These are phyloP conservation scores for Smithornis capensis DNA, from an alignment of 2,113 vertebrate genomes.

Conservation along the genomic window DNA sequence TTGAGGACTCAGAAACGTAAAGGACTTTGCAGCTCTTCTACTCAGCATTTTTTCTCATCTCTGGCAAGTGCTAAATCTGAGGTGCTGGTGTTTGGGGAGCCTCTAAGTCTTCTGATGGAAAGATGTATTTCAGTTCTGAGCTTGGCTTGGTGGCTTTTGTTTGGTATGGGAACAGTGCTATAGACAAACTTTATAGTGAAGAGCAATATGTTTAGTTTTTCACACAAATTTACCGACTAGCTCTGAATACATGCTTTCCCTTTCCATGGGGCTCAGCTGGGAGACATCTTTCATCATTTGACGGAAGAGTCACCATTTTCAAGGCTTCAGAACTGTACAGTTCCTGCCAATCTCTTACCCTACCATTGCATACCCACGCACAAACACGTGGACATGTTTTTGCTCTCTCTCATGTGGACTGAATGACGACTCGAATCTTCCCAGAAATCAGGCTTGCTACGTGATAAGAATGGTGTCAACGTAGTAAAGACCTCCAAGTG, in stretches of 20 bases:
- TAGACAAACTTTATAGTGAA: background rate
- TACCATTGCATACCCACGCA: background rate
- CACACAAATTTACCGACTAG: background rate
- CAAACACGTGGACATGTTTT: fast-evolving
- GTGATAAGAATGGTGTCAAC: background rate
- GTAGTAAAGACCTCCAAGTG: background rate
- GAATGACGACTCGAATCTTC: background rate
- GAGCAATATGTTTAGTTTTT: background rate
- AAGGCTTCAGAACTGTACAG: background rate
- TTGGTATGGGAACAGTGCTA: background rate
- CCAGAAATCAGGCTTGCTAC: background rate
- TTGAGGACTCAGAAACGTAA: background rate
- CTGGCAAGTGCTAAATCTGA: background rate
- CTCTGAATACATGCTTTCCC: background rate
- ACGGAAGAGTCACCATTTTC: background rate
- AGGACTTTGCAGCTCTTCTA: background rate
- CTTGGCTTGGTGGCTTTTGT: background rate
- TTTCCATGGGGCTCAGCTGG: background rate
- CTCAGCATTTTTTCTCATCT: background rate
- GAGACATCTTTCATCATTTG: background rate
- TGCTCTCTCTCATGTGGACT: background rate
- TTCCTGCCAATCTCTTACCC: background rate
- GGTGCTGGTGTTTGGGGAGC: background rate
- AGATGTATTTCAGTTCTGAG: background rate
- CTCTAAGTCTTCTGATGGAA: background rate